Evolutionary conservation across 2,888 invertebrate genomes (phyloP).

Genomic region (Hydropsyche betteni): DNA sequence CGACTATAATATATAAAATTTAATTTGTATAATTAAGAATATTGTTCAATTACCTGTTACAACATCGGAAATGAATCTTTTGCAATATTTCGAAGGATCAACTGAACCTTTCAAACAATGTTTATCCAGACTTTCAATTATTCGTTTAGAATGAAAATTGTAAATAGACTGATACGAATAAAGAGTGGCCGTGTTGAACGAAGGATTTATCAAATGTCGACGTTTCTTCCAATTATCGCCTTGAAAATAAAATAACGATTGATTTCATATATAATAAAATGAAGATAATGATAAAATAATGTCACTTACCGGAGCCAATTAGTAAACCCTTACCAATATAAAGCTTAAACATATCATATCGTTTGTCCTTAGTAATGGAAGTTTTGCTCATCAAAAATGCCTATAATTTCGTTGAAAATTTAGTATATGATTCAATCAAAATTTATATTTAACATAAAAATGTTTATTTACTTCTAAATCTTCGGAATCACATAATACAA

Average conservation of each 20-base stretch:
- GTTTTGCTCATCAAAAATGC: slow-evolving; percentile 20
- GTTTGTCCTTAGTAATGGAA: slow-evolving; percentile 19
- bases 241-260: no score
- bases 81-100: not conserved
- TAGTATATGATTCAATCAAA: not conserved
- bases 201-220: slow-evolving; percentile 15
- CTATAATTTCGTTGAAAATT: not conserved
- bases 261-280: not conserved
- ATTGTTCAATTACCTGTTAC: not conserved
- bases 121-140: slow-evolving; percentile 23
- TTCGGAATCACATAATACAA: slow-evolving; percentile 33
- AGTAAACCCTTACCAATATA: slow-evolving; percentile 21
- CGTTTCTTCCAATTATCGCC: slow-evolving; percentile 30
- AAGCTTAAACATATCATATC: slow-evolving; percentile 20
- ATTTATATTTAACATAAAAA: slow-evolving; percentile 1
- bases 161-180: not conserved
- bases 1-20: no score
- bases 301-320: not conserved
- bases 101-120: not conserved
- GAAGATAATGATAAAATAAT: not conserved
- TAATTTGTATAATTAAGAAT: no score
- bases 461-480: slow-evolving; percentile 33
- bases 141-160: not conserved
- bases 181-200: not conserved
- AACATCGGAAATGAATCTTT: not conserved